These are phyloP conservation scores for Seira ritae DNA, from an alignment of 2,888 invertebrate genomes.

Conservation along the genomic window DNA sequence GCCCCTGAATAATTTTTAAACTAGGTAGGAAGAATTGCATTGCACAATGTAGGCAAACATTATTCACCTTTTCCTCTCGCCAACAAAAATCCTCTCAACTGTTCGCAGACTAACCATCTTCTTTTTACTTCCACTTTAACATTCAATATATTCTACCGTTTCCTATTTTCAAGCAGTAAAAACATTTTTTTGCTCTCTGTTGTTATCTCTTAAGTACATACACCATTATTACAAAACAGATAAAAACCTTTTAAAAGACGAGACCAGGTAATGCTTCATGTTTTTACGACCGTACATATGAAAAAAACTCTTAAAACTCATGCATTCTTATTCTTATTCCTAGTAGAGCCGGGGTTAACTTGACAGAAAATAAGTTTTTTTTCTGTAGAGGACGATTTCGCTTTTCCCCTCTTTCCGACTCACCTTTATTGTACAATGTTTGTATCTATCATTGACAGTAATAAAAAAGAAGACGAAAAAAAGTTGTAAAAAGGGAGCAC, in stretches of 20 bases:
- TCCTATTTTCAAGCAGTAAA: neutral
- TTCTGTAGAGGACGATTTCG: neutral
- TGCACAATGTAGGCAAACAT: no score
- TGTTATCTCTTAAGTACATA: neutral
- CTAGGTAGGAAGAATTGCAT: no score
- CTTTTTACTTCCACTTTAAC: neutral
- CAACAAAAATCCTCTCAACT: no score
- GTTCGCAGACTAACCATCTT: no score
- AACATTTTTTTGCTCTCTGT: neutral
- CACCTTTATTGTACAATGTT: constrained; percentile 22
- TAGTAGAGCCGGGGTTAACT: neutral
- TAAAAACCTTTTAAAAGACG: neutral
- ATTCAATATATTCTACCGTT: neutral
- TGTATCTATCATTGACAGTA: constrained; percentile 35
- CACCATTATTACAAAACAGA: neutral
- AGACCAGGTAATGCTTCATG: neutral
- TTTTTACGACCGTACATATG: neutral
- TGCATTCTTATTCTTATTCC: neutral
- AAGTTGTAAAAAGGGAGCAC: constrained; percentile 65
- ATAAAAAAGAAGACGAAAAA: constrained; percentile 55
- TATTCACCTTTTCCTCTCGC: no score
- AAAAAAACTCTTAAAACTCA: neutral
- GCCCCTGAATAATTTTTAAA: no score
- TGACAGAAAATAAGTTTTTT: no score
- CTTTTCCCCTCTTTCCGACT: constrained; percentile 24